Evolutionary conservation across 2,797 vertebrate genomes (phyloP), one percentile per base, ranked within the genome.

Genomic region (Spinus olivaceus): DNA sequence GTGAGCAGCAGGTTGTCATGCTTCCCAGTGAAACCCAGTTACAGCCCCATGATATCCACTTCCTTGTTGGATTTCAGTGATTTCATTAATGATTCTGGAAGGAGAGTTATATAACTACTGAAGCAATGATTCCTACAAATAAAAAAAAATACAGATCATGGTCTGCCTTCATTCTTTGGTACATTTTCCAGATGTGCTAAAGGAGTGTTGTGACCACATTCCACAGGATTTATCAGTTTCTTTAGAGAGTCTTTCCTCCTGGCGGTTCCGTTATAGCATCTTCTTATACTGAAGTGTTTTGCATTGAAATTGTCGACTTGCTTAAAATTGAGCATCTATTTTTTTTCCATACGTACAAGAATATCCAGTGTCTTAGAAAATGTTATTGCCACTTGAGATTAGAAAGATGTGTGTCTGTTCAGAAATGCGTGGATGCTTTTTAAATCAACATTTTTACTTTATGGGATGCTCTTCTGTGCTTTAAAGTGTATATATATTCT

Each of bases 151-250:
- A 41, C 4, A 32, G 37, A 37, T 23, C 9, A 3, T 20, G 4
- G 22, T 30, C 10, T 71, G 4, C 19, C 33, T 60, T 19, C 14
- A 86, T 53, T 41, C 44, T 30, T 25, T 8, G 12, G 59, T 1
- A 44, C 25, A 37, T 41, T 65, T 82, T 86, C 23, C 28, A 64
- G 37, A 60, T 2, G 1, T 54, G 10, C 8, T 73, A 13, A 41
- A 87, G 27, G 7, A 72, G 3, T 32, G 3, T n/a, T 79, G 24
- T 53, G 30, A 81, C 35, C 14, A 27, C 4, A 14, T 60, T 46
- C 1, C 1, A 14, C 10, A 84, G 30, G 8, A 49, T 23, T 15
- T 1, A 0, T 53, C 49, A 39, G 9, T 53, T 2, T 19, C 15
- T 9, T 2, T 10, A 44, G n/a, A 47, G 6, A 32, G 5, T 14